Conservation (phyloP, 1,140 invertebrate genomes). For the Lordiphosa collinella region DNA sequence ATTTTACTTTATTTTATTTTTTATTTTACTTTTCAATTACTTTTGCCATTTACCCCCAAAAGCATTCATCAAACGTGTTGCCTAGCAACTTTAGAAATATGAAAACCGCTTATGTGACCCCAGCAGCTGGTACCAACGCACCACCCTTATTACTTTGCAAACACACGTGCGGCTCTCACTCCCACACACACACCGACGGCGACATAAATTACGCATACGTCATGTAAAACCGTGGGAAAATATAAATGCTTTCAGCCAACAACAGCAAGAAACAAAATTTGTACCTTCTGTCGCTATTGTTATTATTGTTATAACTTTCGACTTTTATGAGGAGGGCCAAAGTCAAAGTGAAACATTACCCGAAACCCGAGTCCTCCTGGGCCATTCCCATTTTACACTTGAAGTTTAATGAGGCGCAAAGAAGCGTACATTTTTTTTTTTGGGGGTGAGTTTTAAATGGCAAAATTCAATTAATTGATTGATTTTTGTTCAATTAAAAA, state of each 20-base stretch:
- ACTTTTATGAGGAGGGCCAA: constrained; percentile 48
- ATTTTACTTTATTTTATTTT: no score
- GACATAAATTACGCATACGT: background rate
- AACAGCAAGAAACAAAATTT: constrained; percentile 22
- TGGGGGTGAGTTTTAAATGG: no score
- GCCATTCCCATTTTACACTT: no score
- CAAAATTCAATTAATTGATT: no score
- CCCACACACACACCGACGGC: background rate
- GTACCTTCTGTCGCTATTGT: constrained; percentile 23
- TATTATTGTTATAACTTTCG: constrained; percentile 55
- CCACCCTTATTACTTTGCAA: no score
- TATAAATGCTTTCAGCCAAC: constrained; percentile 3
- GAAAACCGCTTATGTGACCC: constrained; percentile 57
- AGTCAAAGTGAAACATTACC: background rate
- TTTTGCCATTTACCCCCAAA: no score
- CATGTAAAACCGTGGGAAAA: constrained; percentile 4
- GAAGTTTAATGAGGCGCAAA: no score
- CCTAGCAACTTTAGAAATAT: constrained; percentile 55
- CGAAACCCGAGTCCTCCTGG: no score
- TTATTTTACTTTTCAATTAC: no score
- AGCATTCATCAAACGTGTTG: constrained; percentile 54
- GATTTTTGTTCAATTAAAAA: no score
- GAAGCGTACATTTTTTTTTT: no score
- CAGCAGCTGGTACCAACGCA: constrained; percentile 39
- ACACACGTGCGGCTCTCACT: background rate